These are phyloP conservation scores for Gortyna flavago DNA, from an alignment of 2,888 invertebrate species.

Conservation along the genomic window DNA sequence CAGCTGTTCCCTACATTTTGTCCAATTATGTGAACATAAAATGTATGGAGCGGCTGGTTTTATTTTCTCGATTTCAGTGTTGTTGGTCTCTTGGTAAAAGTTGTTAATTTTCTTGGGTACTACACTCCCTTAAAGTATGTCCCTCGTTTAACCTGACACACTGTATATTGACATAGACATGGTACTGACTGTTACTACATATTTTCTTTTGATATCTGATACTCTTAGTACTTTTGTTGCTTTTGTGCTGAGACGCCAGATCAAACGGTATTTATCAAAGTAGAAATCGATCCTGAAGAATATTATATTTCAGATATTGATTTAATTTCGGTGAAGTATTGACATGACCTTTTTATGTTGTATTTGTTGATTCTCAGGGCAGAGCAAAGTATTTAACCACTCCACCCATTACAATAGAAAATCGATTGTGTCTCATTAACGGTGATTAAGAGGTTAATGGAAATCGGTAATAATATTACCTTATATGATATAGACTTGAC, in stretches of 20 bases:
- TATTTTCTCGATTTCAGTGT: too few species aligned
- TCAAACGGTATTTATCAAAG: constrained; percentile 32
- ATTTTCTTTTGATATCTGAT: constrained; percentile 44
- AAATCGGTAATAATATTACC: background rate
- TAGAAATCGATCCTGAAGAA: constrained; percentile 17
- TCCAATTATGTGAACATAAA: too few species aligned
- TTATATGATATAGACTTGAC: background rate
- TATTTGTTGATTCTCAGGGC: background rate
- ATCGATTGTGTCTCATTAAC: too few species aligned
- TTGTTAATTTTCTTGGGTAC: too few species aligned
- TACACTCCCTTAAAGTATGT: too few species aligned
- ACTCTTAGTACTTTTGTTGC: constrained; percentile 17
- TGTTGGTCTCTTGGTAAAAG: too few species aligned
- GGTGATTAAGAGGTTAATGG: too few species aligned
- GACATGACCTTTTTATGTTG: background rate
- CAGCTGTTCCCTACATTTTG: too few species aligned
- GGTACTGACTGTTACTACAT: background rate
- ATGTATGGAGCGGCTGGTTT: too few species aligned
- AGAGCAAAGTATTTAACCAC: background rate
- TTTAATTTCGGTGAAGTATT: background rate
- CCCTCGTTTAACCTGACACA: too few species aligned
- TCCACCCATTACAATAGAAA: too few species aligned
- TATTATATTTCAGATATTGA: constrained; percentile 23
- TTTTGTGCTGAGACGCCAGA: constrained; percentile 27
- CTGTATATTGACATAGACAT: constrained; percentile 10